phyloP scores from a whole-genome alignment of 2,113 vertebrate species.

The Mungos mungo region DNA sequence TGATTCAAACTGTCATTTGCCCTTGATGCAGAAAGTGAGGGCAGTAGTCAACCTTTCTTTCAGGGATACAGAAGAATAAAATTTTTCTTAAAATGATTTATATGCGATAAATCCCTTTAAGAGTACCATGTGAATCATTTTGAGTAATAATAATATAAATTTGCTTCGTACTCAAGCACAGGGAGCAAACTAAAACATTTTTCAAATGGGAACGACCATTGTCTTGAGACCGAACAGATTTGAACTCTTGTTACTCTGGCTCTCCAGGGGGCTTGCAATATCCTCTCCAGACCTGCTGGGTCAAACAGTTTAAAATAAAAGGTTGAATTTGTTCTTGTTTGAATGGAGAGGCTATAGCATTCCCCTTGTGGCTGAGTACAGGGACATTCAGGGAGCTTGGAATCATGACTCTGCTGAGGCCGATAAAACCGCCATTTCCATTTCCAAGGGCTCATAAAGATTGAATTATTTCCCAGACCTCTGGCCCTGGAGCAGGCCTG shows the following conservation, averaged over 20 bases:
- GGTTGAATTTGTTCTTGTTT: slow-evolving; percentile 51
- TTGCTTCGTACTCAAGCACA: neutral
- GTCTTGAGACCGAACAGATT: slow-evolving; percentile 52
- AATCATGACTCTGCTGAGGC: slow-evolving; percentile 69
- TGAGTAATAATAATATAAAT: slow-evolving; percentile 20
- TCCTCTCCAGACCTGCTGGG: slow-evolving; percentile 35
- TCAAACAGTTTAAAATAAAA: slow-evolving; percentile 71
- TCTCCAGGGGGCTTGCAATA: slow-evolving; percentile 44
- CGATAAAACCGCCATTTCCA: slow-evolving; percentile 48
- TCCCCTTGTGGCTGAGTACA: slow-evolving; percentile 45
- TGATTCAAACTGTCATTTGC: neutral
- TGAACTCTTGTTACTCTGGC: slow-evolving; percentile 47
- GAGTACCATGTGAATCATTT: slow-evolving; percentile 2
- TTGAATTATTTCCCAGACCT: slow-evolving; percentile 68
- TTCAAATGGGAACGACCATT: slow-evolving; percentile 29
- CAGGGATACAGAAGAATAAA: neutral
- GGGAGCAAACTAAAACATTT: slow-evolving; percentile 32
- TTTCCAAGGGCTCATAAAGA: slow-evolving; percentile 71
- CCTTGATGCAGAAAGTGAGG: slow-evolving; percentile 32
- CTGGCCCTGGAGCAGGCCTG: slow-evolving; percentile 52
- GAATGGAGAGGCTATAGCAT: slow-evolving; percentile 53
- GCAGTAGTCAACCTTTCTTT: slow-evolving; percentile 34
- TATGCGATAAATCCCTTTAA: slow-evolving; percentile 23
- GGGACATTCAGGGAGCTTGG: slow-evolving; percentile 31
- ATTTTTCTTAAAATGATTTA: slow-evolving; percentile 41